Evolutionary conservation across 1,140 invertebrate species (phyloP).

Genomic region (Ceratitis capitata): DNA sequence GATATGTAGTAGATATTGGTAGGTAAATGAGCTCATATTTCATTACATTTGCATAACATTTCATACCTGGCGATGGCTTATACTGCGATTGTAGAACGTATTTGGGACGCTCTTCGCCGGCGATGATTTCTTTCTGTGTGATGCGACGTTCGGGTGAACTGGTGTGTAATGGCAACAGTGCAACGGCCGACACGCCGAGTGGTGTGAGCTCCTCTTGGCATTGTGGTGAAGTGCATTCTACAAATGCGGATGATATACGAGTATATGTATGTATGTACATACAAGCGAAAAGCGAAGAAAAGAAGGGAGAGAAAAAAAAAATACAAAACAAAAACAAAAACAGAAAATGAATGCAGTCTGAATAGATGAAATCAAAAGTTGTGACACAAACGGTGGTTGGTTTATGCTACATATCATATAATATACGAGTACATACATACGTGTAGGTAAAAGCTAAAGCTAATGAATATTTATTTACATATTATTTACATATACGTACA

Average conservation of each 20-base stretch:
- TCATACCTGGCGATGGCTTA: conserved; percentile 53
- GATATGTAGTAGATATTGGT: background rate
- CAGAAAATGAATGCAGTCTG: no score
- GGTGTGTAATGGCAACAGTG: conserved; percentile 59
- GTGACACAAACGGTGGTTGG: background rate
- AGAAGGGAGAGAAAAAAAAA: background rate
- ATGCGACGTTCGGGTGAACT: conserved; percentile 63
- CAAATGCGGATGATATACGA: no score
- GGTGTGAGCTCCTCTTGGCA: conserved; percentile 57
- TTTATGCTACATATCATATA: no score
- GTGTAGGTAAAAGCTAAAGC: background rate
- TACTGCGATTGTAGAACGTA: conserved; percentile 62
- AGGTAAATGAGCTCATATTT: background rate
- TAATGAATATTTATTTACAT: background rate
- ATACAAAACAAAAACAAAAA: background rate
- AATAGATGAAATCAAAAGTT: conserved; percentile 32
- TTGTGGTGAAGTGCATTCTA: conserved; percentile 60
- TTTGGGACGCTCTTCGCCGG: conserved; percentile 64
- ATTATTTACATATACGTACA: background rate
- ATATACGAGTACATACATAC: background rate
- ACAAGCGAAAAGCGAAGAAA: background rate
- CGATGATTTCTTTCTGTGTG: conserved; percentile 65
- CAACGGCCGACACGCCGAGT: conserved; percentile 59
- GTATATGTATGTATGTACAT: no score
- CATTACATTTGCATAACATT: no score